Evolutionary conservation across 2,888 invertebrate species (phyloP), one percentile per base, ranked within the genome.

Genomic region (Beris chalybata): DNA sequence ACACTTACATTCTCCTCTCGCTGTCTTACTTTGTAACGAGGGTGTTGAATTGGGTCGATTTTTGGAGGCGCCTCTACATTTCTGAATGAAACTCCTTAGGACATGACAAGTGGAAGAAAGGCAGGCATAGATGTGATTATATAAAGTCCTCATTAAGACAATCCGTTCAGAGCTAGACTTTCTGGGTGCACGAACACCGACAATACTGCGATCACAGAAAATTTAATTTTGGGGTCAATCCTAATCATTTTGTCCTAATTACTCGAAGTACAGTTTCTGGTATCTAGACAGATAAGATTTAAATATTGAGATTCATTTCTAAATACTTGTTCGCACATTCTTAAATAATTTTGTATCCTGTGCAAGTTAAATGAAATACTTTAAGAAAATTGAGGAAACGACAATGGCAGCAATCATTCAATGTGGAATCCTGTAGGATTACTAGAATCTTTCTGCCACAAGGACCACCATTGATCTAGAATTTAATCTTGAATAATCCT

Each of bases 401-500:
- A 48, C 59, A 48, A 48, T 48, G 48, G 13, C 5, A 22, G 15
- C 38, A 50, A 52, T 52, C 50, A 52, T 22, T 61, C 15, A 48
- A 13, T 13, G 11, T 54, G 50, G 6, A 32, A 38, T 61, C 31
- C 31, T 15, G 15, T 38, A 13, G 61, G 61, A 50, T 52, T 52
- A 52, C 52, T 3, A 52, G 52, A 52, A 52, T 61, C 61, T 32
- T 38, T 43, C 38, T 22, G 43, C 61, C 61, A 50, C 50, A 61
- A 61, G 38, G 50, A 38, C 61, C 61, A 61, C 50, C 61, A 61
- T 61, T 61, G 61, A 61, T 50, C 61, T 38, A 9, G 50, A 50
- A 50, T 61, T 61, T 61, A 61, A 61, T 61, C 52, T 38, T 7
- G 38, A 38, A 50, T 43, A 61, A 61, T 61, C 61, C 61, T 61